Base-by-base conservation (phyloP, 2,797 vertebrate species). In the Denticeps clupeoides region DNA sequence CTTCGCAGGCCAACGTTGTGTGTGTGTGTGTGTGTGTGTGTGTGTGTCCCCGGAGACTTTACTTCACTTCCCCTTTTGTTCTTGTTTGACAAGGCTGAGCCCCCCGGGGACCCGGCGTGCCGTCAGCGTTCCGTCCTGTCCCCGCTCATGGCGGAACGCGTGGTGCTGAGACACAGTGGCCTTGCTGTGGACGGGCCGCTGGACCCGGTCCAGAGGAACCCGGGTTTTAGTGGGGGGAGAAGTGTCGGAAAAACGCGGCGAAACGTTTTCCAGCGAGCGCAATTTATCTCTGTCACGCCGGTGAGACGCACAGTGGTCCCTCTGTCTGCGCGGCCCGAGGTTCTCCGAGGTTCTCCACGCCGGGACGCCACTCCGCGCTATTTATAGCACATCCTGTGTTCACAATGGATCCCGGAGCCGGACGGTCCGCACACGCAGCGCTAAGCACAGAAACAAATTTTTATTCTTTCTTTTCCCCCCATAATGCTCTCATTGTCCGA, bases 271-370 rank as follows among this genome's bases (percentile, higher is more conserved):
- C 79, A 74, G 70, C 47, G 49, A 69, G 68, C 67, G 79, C 73
- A 78, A 85, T 84, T 83, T 82, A 81, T 83, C 82, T 81, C 82
- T 82, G 81, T 83, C 79, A 65, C 75, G 73, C 74, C 71, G 56
- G 68, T 55, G 77, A 80, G 78, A 82, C 64, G 47, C 72, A 77
- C 69, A 77, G 73, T 78, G 73, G 75, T 61, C 73, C 70, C 32
- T 21, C 22, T 32, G 40, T 27, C 8, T 7, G 8, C 15, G 12
- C 27, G 32, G 40, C 41, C 42, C 33, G 49, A 53, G 54, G 54
- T 35, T 11, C 10, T 10, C 9, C 24, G 59, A 49, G 53, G 50
- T 24, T 51, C 74, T 81, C 78, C 81, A 74, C 82, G 73, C 68
- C 65, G 59, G 42, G 68, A 77, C 74, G 74, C 74, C 75, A 69